Evolutionary conservation across 2,888 invertebrate species (phyloP).

Genomic region (Phytoseiulus persimilis): DNA sequence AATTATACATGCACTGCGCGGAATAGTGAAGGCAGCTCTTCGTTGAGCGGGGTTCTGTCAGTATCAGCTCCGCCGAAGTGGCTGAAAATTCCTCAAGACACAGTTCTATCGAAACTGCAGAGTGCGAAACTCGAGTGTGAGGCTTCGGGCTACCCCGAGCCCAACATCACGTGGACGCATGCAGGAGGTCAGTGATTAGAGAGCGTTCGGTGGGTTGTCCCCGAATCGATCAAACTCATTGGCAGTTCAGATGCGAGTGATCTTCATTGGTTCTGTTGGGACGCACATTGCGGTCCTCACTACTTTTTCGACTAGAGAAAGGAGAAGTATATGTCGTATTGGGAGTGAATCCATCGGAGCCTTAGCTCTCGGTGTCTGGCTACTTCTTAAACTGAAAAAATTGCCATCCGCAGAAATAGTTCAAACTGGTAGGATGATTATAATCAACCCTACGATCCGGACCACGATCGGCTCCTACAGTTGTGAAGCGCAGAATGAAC

Average conservation of each 20-base stretch:
- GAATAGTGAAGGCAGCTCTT: neutral
- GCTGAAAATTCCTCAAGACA: neutral
- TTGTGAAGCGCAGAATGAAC: slow-evolving; percentile 10
- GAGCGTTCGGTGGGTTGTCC: too few relatives aligned
- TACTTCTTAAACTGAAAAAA: neutral
- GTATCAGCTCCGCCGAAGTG: slow-evolving; percentile 16
- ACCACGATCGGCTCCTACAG: neutral
- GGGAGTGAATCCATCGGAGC: neutral
- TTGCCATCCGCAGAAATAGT: neutral
- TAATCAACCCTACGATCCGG: neutral
- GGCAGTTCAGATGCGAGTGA: neutral
- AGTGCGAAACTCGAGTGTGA: slow-evolving; percentile 6
- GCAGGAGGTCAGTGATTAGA: neutral
- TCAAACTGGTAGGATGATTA: neutral
- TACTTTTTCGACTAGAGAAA: too few relatives aligned
- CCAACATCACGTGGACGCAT: slow-evolving; percentile 12
- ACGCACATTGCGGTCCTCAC: too few relatives aligned
- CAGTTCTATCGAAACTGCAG: neutral
- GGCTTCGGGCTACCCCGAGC: neutral
- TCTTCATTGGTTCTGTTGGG: too few relatives aligned
- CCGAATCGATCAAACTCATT: too few relatives aligned
- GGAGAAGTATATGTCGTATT: neutral
- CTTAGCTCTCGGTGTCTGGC: neutral
- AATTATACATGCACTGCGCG: slow-evolving; percentile 17
- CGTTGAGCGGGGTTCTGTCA: neutral